Evolutionary conservation across 2,113 vertebrate species (phyloP), one percentile per base, ranked within the genome.

Genomic region (Pholis gunnellus): DNA sequence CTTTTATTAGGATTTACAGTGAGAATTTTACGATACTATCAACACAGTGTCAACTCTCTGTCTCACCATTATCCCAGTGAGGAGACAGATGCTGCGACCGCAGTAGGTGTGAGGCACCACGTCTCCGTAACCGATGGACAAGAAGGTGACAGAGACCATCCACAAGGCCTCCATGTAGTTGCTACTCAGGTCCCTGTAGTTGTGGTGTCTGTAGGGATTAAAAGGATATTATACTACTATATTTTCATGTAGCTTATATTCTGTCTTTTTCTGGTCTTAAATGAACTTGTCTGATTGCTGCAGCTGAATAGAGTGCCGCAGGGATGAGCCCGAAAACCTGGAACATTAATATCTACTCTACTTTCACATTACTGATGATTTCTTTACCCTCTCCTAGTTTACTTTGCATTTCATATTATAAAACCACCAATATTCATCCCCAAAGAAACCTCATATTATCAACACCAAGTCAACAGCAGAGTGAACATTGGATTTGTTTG

Each of bases 91-190:
- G 75, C 97, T 98, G 74, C 97, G 97, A 31, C 98, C 98, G 0
- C 98, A 99, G 95, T 98, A 99, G 27, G 97, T 99, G 91, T 98
- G 97, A 0, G 98, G 97, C 85, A 99, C 98, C 96, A 99, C 98
- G 85, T 99, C 98, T 10, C 98, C 97, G 0, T 99, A 99, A 73
- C 98, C 98, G 5, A 99, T 99, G 84, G 98, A 99, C 87, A 99
- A 86, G 94, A 99, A 99, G 83, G 98, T 99, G 88, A 99, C 98
- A 13, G 98, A 99, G 82, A 99, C 96, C 83, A 99, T 94, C 98
- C 98, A 99, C 97, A 99, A 94, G 27, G 98, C 98, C 38, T 97
- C 97, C 95, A 99, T 89, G 89, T 99, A 99, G 95, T 97, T 99
- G 95, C 98, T 99, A 83, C 97, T 99, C 86, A 99, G 95, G 85